phyloP scores from a whole-genome alignment of 2,888 invertebrate species.

The Cryptocephalus primarius region DNA sequence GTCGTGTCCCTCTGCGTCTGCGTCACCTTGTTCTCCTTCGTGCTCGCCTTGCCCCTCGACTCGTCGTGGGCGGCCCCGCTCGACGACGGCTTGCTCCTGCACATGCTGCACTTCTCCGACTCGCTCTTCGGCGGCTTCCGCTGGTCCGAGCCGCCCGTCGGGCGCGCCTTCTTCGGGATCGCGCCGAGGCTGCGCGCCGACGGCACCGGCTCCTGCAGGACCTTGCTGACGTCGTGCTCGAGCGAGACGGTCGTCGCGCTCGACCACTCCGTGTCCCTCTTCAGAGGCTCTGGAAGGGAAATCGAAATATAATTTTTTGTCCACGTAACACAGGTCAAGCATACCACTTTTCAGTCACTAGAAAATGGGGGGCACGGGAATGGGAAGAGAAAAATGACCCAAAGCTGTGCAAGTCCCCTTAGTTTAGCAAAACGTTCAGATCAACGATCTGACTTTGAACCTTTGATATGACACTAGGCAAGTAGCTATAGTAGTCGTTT shows the following conservation, averaged over 20 bases:
- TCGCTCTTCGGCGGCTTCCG: slow-evolving; percentile 29
- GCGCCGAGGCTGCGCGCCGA: slow-evolving; percentile 53
- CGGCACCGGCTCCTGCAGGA: slow-evolving; percentile 38
- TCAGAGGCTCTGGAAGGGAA: slow-evolving; percentile 33
- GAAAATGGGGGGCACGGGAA: too few species aligned
- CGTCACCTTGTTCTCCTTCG: slow-evolving; percentile 22
- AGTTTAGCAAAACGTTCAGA: too few species aligned
- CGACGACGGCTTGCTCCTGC: slow-evolving; percentile 20
- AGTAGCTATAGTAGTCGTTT: too few species aligned
- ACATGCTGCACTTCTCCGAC: slow-evolving; percentile 30
- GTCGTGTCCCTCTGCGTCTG: slow-evolving; percentile 20
- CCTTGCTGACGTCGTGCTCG: slow-evolving; percentile 43
- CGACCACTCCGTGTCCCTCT: slow-evolving; percentile 42
- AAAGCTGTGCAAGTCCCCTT: too few species aligned
- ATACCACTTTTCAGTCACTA: too few species aligned
- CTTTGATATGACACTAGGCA: too few species aligned
- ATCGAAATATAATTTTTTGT: background rate
- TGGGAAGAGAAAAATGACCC: too few species aligned
- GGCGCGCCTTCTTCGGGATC: slow-evolving; percentile 51
- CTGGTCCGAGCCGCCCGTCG: slow-evolving; percentile 9
- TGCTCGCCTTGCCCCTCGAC: slow-evolving; percentile 7
- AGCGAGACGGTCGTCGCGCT: slow-evolving; percentile 34
- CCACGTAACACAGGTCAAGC: too few species aligned
- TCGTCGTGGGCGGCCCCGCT: slow-evolving; percentile 26
- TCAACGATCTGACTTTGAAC: too few species aligned